A percentile compares a stretch with the other conserved stretches of the same genome.
Evolutionary conservation across 2,797 vertebrate genomes (phyloP).

Genomic region (Microchirus variegatus): DNA sequence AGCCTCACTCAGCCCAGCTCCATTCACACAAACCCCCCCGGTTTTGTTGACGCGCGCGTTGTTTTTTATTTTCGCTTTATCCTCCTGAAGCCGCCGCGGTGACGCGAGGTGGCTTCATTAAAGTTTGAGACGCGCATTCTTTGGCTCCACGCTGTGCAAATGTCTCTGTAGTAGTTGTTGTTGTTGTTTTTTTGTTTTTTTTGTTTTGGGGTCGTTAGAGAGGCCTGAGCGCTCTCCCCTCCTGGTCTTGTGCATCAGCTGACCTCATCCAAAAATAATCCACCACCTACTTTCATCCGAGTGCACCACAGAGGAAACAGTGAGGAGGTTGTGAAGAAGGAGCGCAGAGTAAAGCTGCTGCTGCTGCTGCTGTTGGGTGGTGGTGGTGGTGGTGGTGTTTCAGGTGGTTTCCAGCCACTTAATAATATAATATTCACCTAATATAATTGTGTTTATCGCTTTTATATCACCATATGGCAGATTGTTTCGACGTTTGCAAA

Average conservation of each 20-base stretch:
- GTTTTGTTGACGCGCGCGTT: slow-evolving; percentile 12
- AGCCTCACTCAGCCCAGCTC: slow-evolving; percentile 30
- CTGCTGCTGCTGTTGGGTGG: too few relatives aligned
- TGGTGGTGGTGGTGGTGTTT: too few relatives aligned
- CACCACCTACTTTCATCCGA: background rate
- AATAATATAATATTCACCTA: too few relatives aligned
- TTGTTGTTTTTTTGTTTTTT: too few relatives aligned
- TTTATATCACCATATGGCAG: too few relatives aligned
- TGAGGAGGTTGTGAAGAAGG: background rate
- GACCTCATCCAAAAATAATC: background rate
- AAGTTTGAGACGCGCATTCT: slow-evolving; percentile 8
- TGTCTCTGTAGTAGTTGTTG: background rate
- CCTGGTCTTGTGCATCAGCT: background rate
- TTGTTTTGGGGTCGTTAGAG: background rate
- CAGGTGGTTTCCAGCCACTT: too few relatives aligned
- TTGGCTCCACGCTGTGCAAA: background rate
- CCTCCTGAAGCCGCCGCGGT: slow-evolving; percentile 8
- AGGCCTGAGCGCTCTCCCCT: background rate
- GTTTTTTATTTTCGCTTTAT: background rate
- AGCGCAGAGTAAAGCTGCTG: too few relatives aligned
- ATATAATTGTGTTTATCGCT: too few relatives aligned
- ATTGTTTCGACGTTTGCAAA: too few relatives aligned
- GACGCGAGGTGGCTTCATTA: background rate
- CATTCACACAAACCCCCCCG: slow-evolving; percentile 11
- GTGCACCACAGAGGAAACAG: background rate